A percentile compares a stretch with the other conserved stretches of the same genome.
These are phyloP conservation scores for Poecile atricapillus DNA, from an alignment of 2,113 vertebrate species.

Conservation along the genomic window DNA sequence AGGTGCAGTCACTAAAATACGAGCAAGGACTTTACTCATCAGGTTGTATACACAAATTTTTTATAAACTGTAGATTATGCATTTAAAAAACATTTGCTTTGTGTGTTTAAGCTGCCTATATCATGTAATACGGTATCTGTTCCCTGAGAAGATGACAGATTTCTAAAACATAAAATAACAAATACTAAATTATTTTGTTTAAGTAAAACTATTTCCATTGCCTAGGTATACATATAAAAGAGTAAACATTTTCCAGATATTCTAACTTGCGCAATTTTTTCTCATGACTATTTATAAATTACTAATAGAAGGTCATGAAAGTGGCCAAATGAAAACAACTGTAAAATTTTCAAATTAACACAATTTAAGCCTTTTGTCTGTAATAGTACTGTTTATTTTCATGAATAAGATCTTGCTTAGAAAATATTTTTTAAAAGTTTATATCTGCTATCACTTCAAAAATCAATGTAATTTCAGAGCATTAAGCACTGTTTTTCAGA, in stretches of 20 bases:
- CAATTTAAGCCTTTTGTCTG: background rate
- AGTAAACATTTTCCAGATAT: background rate
- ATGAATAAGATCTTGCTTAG: background rate
- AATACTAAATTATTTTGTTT: background rate
- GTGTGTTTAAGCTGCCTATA: background rate
- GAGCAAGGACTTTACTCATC: background rate
- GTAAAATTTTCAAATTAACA: background rate
- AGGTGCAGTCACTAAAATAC: background rate
- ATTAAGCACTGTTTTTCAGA: background rate
- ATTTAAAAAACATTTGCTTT: background rate
- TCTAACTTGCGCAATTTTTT: background rate
- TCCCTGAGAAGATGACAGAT: background rate
- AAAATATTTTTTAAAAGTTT: background rate
- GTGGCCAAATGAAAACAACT: background rate
- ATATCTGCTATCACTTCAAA: background rate
- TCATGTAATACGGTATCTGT: background rate
- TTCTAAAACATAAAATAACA: constrained; percentile 4
- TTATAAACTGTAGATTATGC: background rate
- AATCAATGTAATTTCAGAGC: background rate
- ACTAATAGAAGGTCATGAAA: background rate
- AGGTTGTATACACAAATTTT: background rate
- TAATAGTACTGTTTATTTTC: background rate
- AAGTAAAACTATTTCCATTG: background rate
- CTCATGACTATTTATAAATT: background rate
- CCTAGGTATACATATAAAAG: background rate